These are phyloP conservation scores for Bombycilla garrulus DNA, from an alignment of 2,113 vertebrate species.

Conservation along the genomic window DNA sequence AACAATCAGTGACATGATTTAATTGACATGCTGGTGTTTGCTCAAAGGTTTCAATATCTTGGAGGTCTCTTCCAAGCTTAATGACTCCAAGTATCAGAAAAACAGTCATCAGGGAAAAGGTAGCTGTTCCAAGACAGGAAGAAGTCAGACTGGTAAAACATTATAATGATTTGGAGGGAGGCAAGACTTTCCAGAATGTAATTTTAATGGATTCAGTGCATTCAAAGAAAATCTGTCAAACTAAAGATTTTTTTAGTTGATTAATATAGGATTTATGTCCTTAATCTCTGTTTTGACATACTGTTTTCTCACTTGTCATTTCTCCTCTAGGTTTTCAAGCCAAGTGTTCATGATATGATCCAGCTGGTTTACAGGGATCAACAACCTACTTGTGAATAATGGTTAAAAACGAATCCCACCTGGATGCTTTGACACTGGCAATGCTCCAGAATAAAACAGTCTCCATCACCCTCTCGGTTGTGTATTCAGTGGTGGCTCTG, in stretches of 20 bases:
- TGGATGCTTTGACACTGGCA: constrained; percentile 79
- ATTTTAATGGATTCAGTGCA: not conserved
- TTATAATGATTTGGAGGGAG: not conserved
- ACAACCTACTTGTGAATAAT: constrained; percentile 42
- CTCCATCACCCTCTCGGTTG: constrained; percentile 67
- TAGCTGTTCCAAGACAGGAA: not conserved
- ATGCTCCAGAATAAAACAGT: constrained; percentile 73
- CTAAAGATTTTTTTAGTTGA: not conserved
- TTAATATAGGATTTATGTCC: not conserved
- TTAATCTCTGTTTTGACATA: not conserved
- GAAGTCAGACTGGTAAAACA: not conserved
- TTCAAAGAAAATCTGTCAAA: not conserved
- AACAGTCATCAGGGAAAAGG: not conserved
- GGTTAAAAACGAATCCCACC: constrained; percentile 14
- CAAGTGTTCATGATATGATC: constrained; percentile 1
- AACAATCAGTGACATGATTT: not conserved
- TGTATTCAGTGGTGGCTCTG: constrained; percentile 80
- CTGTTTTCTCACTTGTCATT: not conserved
- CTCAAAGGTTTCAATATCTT: not conserved
- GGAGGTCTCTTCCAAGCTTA: not conserved
- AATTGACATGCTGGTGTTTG: not conserved
- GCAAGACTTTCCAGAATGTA: not conserved
- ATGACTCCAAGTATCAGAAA: not conserved
- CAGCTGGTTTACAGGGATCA: not conserved
- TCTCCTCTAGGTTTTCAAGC: constrained; percentile 25